These are phyloP conservation scores for Saxidomus purpurata DNA, from an alignment of 1,140 invertebrate genomes.

Conservation along the genomic window DNA sequence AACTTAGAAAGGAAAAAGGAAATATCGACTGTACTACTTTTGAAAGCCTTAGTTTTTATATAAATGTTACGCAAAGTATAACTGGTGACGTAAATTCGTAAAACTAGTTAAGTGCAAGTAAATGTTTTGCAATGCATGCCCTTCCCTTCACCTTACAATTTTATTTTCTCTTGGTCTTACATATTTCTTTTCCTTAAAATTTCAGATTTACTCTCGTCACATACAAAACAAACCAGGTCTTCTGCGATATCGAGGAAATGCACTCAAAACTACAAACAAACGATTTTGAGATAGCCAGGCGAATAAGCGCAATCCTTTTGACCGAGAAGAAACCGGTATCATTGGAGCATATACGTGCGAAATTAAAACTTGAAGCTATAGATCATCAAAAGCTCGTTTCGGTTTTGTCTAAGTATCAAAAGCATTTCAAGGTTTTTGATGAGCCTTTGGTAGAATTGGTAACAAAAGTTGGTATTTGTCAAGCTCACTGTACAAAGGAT, in stretches of 20 bases:
- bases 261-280: neutral
- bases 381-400: neutral
- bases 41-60: too few species aligned
- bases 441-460: neutral
- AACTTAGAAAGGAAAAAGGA: too few species aligned
- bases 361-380: neutral
- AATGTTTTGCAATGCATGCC: too few species aligned
- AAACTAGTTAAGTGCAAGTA: too few species aligned
- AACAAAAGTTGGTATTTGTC: neutral
- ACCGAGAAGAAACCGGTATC: neutral
- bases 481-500: conserved; percentile 23
- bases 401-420: neutral
- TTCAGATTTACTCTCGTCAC: too few species aligned
- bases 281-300: neutral
- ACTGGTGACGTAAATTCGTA: too few species aligned
- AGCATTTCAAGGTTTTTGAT: neutral
- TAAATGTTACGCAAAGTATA: too few species aligned
- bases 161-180: too few species aligned
- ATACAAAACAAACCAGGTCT: too few species aligned
- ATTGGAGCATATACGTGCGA: neutral
- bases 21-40: too few species aligned
- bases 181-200: too few species aligned
- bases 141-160: too few species aligned
- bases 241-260: neutral
- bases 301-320: neutral